phyloP scores from a whole-genome alignment of 2,113 vertebrate species.

The Osmerus eperlanus region DNA sequence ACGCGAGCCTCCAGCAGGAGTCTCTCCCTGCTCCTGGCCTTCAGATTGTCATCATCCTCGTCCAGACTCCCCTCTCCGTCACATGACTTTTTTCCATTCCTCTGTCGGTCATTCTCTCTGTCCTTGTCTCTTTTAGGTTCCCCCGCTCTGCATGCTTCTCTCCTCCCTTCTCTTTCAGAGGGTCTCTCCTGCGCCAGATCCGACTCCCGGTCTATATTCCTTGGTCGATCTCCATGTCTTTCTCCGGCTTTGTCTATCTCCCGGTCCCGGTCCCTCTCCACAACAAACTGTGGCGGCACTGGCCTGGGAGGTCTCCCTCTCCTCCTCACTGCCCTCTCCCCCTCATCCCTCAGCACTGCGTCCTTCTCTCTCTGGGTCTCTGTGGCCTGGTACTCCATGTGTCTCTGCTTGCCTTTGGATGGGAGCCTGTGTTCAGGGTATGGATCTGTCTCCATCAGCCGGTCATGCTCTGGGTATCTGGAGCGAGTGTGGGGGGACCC shows the following conservation, averaged over 20 bases:
- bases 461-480: constrained; percentile 44
- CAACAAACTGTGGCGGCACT: constrained; percentile 50
- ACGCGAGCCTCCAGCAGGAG: constrained; percentile 9
- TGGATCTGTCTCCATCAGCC: constrained; percentile 46
- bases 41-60: constrained; percentile 3
- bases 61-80: constrained; percentile 56
- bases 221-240: constrained; percentile 18
- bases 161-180: background rate
- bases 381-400: constrained; percentile 45
- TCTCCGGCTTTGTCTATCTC: background rate
- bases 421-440: constrained; percentile 67
- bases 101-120: constrained; percentile 15
- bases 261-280: constrained; percentile 16
- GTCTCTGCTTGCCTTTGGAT: constrained; percentile 62
- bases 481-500: constrained; percentile 35
- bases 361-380: constrained; percentile 40
- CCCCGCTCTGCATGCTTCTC: constrained; percentile 21
- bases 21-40: constrained; percentile 10
- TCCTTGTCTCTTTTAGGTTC: constrained; percentile 36
- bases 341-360: constrained; percentile 21
- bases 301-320: constrained; percentile 66
- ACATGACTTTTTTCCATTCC: constrained; percentile 18
- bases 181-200: background rate
- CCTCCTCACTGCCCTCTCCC: constrained; percentile 48
- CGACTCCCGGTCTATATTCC: constrained; percentile 34